Evolutionary conservation across 2,113 vertebrate species (phyloP).

Genomic region (Saccopteryx bilineata): DNA sequence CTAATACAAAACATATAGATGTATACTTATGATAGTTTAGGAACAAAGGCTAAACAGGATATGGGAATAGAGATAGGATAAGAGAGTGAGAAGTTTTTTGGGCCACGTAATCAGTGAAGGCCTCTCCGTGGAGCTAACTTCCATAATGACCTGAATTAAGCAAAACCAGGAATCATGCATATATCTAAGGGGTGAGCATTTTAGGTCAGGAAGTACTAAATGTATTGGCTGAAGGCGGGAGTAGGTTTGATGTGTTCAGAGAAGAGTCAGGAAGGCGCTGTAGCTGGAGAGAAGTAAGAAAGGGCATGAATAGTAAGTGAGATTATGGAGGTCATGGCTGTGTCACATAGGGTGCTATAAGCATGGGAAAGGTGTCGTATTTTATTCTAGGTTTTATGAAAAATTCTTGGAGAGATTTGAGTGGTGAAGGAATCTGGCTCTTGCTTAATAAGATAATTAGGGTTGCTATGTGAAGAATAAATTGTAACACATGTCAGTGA

Average conservation of each 20-base stretch:
- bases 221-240: neutral
- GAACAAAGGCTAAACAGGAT: neutral
- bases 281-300: neutral
- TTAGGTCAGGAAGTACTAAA: neutral
- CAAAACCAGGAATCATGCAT: neutral
- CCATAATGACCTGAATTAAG: neutral
- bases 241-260: neutral
- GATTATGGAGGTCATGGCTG: accelerated
- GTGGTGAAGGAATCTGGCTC: neutral
- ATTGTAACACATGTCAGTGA: neutral
- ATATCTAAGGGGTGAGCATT: neutral
- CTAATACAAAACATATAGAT: neutral
- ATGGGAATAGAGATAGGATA: accelerated
- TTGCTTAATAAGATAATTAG: neutral
- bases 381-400: neutral
- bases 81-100: neutral
- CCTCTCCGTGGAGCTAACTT: neutral
- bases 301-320: no score
- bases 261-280: neutral
- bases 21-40: neutral
- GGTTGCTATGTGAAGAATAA: neutral
- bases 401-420: neutral
- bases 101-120: neutral
- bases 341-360: accelerated
- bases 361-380: neutral